phyloP scores from a whole-genome alignment of 2,113 vertebrate species.

The Burhinus oedicnemus region DNA sequence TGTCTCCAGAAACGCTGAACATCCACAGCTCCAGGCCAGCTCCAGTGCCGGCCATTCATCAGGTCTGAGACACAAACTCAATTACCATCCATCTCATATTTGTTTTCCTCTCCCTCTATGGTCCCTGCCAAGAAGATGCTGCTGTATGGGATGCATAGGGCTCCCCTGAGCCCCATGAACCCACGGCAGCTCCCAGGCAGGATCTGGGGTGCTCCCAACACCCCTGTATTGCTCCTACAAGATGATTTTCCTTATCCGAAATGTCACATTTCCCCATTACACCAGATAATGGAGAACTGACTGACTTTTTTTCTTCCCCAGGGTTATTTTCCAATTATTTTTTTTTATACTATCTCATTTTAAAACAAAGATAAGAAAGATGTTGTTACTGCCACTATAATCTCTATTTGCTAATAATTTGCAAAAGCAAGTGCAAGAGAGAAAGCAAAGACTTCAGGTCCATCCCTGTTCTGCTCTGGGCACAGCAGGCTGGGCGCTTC shows the following conservation, averaged over 20 bases:
- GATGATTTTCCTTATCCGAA: background rate
- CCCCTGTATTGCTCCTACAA: background rate
- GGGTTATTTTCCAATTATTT: background rate
- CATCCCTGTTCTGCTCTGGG: accelerated
- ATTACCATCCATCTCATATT: accelerated
- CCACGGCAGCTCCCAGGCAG: background rate
- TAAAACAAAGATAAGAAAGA: background rate
- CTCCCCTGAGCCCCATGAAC: background rate
- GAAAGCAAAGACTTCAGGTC: background rate
- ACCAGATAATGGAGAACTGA: background rate
- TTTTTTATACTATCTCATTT: background rate
- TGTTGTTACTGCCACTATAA: background rate
- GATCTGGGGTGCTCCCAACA: background rate
- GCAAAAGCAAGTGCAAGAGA: background rate
- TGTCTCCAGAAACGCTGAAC: background rate
- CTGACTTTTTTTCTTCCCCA: too few species aligned
- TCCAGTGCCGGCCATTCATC: accelerated
- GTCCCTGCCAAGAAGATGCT: background rate
- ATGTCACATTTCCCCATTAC: background rate
- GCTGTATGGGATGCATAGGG: background rate
- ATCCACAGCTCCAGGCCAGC: background rate
- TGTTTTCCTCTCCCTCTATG: too few species aligned
- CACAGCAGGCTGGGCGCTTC: background rate
- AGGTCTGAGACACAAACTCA: background rate
- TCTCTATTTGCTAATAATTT: too few species aligned